These are phyloP conservation scores for Wiebesia pumilae DNA, from an alignment of 1,140 invertebrate species.

Conservation along the genomic window DNA sequence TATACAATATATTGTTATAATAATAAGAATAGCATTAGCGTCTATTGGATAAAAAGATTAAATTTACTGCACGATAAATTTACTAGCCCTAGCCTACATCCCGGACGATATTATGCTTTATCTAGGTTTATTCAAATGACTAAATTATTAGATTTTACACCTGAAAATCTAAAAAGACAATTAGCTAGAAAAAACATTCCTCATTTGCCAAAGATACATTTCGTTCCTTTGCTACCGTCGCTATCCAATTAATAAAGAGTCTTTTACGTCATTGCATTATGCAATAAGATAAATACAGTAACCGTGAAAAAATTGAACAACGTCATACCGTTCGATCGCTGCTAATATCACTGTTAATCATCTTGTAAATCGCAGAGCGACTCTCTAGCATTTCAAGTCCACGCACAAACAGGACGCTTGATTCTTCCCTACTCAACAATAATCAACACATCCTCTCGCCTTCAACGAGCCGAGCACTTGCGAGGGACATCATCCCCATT, in stretches of 20 bases:
- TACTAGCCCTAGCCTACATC: no score
- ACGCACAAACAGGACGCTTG: neutral
- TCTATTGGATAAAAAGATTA: no score
- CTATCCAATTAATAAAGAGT: no score
- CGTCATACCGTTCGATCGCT: conserved; percentile 43
- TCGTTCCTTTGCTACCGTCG: neutral
- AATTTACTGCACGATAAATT: no score
- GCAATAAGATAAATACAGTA: neutral
- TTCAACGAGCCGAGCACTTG: neutral
- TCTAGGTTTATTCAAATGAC: no score
- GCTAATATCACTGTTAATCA: conserved; percentile 65
- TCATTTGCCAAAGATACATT: neutral
- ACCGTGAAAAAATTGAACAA: neutral
- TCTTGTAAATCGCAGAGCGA: conserved; percentile 74
- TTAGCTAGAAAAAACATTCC: no score
- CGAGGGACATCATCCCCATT: neutral
- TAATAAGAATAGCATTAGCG: no score
- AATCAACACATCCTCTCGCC: neutral
- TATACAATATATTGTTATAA: no score
- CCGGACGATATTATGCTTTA: no score
- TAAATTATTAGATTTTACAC: neutral
- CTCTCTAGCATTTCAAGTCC: conserved; percentile 64
- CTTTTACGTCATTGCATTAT: neutral
- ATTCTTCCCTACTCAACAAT: no score
- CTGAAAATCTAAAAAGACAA: neutral